Evolutionary conservation across 2,113 vertebrate genomes (phyloP).

Genomic region (Pelvicachromis taeniatus): DNA sequence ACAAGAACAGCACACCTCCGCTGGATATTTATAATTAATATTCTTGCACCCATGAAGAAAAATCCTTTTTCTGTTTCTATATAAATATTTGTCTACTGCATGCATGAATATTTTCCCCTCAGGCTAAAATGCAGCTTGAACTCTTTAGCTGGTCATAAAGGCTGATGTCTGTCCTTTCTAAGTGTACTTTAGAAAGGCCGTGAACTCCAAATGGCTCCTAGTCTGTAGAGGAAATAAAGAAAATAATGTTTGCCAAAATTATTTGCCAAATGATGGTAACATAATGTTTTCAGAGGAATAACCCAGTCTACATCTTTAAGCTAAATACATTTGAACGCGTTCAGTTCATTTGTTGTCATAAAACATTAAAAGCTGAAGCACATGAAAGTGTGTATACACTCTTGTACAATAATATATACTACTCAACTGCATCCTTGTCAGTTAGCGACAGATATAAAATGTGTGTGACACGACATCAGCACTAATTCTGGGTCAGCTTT

Average conservation of each 20-base stretch:
- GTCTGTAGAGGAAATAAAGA: not conserved
- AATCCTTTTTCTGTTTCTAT: not conserved
- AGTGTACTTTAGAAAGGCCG: not conserved
- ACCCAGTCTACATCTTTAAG: not conserved
- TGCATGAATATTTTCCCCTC: not conserved
- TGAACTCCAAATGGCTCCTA: not conserved
- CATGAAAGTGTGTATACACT: not conserved
- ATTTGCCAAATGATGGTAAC: not conserved
- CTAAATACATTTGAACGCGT: not conserved
- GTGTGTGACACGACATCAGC: not conserved
- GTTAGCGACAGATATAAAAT: not conserved
- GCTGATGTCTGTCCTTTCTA: not conserved
- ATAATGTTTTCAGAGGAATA: not conserved
- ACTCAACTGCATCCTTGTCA: not conserved
- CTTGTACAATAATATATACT: not conserved
- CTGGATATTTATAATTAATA: no score
- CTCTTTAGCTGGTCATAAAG: not conserved
- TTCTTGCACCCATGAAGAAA: not conserved
- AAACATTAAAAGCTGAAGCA: not conserved
- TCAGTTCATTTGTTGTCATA: not conserved
- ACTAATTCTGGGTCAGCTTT: conserved; percentile 23
- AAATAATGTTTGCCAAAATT: not conserved
- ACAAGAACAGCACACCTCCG: no score
- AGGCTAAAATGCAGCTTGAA: not conserved
- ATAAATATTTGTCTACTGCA: not conserved